Conservation (phyloP, 1,140 invertebrate species). For the Teleogryllus occipitalis region DNA sequence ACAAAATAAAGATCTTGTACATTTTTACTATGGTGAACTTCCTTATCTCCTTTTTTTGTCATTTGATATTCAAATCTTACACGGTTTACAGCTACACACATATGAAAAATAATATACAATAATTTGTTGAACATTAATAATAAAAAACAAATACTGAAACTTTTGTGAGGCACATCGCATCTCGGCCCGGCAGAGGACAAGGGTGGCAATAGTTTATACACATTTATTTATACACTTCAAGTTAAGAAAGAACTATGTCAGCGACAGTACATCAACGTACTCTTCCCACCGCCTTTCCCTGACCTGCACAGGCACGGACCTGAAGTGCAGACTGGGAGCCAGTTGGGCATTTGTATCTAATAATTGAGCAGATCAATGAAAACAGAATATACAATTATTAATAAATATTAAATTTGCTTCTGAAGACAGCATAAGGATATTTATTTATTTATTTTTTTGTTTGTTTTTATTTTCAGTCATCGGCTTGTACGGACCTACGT, state of each 20-base stretch:
- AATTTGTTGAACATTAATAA: conserved; percentile 29
- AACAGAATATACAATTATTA: background rate
- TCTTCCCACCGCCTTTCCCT: conserved; percentile 2
- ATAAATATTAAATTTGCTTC: background rate
- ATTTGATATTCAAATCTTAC: conserved; percentile 19
- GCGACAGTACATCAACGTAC: conserved; percentile 6
- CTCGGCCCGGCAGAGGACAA: conserved; percentile 22
- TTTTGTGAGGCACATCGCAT: conserved; percentile 24
- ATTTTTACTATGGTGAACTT: conserved; percentile 19
- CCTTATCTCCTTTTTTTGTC: conserved; percentile 14
- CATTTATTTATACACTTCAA: conserved; percentile 8
- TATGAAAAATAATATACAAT: conserved; percentile 28
- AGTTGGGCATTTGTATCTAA: background rate
- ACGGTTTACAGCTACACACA: conserved; percentile 22
- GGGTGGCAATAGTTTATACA: conserved; percentile 19
- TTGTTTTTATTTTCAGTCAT: background rate
- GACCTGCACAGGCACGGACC: background rate
- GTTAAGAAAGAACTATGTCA: conserved; percentile 13
- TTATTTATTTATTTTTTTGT: background rate
- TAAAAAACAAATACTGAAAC: conserved; percentile 31
- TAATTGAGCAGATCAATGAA: background rate
- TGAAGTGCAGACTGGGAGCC: background rate
- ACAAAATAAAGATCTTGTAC: conserved; percentile 26
- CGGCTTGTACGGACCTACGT: background rate
- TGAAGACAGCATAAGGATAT: background rate